These are phyloP conservation scores for Poecilia gillii DNA, from an alignment of 2,797 vertebrate genomes.

Conservation along the genomic window DNA sequence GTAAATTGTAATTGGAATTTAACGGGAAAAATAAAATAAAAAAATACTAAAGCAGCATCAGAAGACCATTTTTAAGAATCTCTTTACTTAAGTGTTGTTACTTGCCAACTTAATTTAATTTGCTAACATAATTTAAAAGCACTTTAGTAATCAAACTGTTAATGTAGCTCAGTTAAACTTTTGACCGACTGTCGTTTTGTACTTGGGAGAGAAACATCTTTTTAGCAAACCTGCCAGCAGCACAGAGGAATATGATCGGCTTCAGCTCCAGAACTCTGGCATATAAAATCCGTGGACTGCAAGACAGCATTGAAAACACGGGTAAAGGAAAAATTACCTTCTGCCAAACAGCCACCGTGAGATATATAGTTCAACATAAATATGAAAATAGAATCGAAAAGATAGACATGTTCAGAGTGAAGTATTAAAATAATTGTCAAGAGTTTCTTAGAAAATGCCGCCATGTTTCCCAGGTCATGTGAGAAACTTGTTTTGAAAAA, in stretches of 20 bases:
- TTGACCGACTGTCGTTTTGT: background rate
- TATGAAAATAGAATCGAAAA: conserved; percentile 70
- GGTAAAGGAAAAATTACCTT: background rate
- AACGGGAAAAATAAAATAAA: background rate
- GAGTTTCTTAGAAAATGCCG: conserved; percentile 70
- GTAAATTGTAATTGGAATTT: background rate
- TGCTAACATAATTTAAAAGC: background rate
- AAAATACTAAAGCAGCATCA: background rate
- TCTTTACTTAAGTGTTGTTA: background rate
- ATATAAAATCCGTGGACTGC: background rate
- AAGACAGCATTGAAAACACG: conserved; percentile 1
- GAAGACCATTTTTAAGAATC: background rate
- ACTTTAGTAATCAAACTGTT: background rate
- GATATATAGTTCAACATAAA: conserved; percentile 66
- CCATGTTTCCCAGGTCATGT: conserved; percentile 54
- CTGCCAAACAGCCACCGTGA: conserved; percentile 51
- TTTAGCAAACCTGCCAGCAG: background rate
- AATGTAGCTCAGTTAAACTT: background rate
- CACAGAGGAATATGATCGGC: conserved; percentile 1
- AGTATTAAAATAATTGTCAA: conserved; percentile 71
- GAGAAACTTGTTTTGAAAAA: conserved; percentile 63
- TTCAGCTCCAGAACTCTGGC: background rate
- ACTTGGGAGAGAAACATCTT: background rate
- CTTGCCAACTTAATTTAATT: background rate
- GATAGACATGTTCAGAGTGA: conserved; percentile 62